Base-by-base conservation (phyloP, 2,797 vertebrate species). In the Propithecus deckenii region DNA sequence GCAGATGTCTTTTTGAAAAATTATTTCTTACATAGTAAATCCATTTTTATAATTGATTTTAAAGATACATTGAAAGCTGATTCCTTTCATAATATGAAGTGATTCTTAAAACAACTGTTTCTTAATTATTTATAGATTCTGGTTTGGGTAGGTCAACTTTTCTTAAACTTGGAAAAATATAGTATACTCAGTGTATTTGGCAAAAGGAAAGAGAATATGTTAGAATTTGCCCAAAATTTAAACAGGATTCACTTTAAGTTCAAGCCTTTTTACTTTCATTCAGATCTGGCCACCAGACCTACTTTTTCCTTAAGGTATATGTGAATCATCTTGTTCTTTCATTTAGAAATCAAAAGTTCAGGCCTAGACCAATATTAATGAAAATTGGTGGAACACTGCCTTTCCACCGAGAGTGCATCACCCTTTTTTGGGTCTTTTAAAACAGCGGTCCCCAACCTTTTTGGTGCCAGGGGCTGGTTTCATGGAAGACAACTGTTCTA, bases 271-370 rank as follows among this genome's bases (percentile, higher is more conserved):
- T 93, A 28, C 30, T 89, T 81, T 88, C 52, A 63, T 88, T 96
- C 52, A 95, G 46, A 65, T 90, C 41, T 94, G 94, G 57, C 81
- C 74, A 41, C 43, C 93, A 95, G 69, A 94, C 38, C 48, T 83
- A 78, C 89, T 94, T 95, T 97, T 97, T 91, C 91, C 69, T 93
- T 74, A 86, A 46, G 94, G 87, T n/a, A 20, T 67, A 5, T 93
- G 65, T 97, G 96, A 98, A 83, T 96, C 96, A 97, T 97, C 84
- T 94, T 76, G 67, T 91, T 93, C 94, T 96, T 96, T 93, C 93
- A 90, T 90, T 86, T 48, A 95, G 92, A 96, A 92, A 88, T 96
- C 94, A 97, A 65, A 97, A 87, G 86, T 83, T 96, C 55, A 94
- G 65, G 76, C 38, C 74, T 93, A 65, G 38, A 91, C 90, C 32